Percentiles rank a stretch among this genome's conserved stretches.
Conservation (phyloP, 2,888 invertebrate genomes). For the Heteromyza rotundicornis region DNA sequence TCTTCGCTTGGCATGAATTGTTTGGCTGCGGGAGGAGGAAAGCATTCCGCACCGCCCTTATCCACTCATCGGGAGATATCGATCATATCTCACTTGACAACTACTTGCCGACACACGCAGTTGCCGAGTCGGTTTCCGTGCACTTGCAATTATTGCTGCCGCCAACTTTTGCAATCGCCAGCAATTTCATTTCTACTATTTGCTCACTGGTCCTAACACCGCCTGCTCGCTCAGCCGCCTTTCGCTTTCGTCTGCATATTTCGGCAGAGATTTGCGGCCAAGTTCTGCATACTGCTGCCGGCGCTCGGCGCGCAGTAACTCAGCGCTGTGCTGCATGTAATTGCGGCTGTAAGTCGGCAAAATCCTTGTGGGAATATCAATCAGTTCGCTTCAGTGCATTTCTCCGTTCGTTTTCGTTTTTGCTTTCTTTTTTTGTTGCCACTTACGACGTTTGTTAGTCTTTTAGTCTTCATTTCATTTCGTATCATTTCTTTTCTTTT, state of each 20-base stretch:
- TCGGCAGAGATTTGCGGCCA: not conserved
- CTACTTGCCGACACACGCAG: no score
- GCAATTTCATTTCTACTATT: not conserved
- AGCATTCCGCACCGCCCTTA: no score
- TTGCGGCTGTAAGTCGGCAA: constrained; percentile 6
- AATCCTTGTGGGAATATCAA: constrained; percentile 8
- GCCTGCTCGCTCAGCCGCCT: no score
- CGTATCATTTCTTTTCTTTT: not conserved
- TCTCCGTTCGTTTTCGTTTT: not conserved
- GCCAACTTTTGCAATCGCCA: constrained; percentile 3
- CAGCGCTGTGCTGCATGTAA: constrained; percentile 3
- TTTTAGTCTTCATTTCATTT: not conserved
- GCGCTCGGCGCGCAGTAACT: not conserved
- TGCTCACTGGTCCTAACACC: not conserved
- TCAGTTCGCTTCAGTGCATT: not conserved
- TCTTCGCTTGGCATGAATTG: no score
- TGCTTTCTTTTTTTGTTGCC: not conserved
- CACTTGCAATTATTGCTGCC: not conserved
- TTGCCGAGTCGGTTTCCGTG: no score
- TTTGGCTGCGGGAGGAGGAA: no score
- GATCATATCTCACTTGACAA: no score
- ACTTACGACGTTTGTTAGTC: not conserved
- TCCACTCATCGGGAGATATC: no score
- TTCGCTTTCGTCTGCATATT: not conserved
- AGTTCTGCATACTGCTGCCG: not conserved